Conservation (phyloP, 2,888 invertebrate species). For the Microctonus aethiopoides region DNA sequence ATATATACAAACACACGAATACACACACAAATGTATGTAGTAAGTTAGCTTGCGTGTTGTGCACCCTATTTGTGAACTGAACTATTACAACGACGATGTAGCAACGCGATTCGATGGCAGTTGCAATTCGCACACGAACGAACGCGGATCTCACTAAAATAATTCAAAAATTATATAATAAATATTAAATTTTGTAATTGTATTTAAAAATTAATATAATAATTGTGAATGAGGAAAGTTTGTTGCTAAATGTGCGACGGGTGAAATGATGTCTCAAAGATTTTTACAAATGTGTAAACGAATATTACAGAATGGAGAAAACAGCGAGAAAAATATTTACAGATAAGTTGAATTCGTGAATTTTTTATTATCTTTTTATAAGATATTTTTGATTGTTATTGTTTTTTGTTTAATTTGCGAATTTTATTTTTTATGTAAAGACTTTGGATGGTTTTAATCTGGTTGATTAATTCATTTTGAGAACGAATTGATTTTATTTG, state of each 20-base stretch:
- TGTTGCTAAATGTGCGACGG: background rate
- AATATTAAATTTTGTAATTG: too few species aligned
- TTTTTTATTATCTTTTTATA: background rate
- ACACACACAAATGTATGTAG: background rate
- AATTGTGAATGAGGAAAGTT: background rate
- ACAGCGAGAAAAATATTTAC: background rate
- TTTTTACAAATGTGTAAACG: background rate
- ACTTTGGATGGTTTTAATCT: too few species aligned
- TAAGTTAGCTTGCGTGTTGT: background rate
- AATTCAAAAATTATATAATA: too few species aligned
- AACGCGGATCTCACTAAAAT: background rate
- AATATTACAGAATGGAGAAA: background rate
- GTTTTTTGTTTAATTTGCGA: too few species aligned
- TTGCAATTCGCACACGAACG: constrained; percentile 9
- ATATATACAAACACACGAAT: background rate
- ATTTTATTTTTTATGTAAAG: too few species aligned
- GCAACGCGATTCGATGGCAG: constrained; percentile 2
- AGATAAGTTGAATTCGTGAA: background rate
- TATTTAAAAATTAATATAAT: too few species aligned
- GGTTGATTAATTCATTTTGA: too few species aligned
- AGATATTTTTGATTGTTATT: too few species aligned
- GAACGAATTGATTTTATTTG: too few species aligned
- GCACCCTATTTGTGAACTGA: background rate
- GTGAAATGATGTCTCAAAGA: background rate
- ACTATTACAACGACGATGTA: background rate